A percentile compares a stretch with the other conserved stretches of the same genome.
Evolutionary conservation across 1,140 invertebrate genomes (phyloP).

Genomic region (Sipha flava): DNA sequence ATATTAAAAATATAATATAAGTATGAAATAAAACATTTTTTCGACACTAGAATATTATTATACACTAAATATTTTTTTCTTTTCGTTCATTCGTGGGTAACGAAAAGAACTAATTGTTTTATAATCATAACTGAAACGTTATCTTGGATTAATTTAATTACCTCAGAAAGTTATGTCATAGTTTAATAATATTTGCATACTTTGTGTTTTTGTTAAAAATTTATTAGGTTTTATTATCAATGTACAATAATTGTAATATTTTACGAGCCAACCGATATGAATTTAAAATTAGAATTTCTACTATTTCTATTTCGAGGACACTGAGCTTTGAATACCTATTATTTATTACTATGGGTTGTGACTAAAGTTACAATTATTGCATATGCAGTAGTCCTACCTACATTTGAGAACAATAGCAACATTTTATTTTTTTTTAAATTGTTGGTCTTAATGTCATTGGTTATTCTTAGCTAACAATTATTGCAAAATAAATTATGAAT

Average conservation of each 20-base stretch:
- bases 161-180: too few species aligned
- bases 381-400: background rate
- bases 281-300: background rate
- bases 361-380: background rate
- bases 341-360: background rate
- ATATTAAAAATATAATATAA: too few species aligned
- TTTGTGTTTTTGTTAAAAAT: background rate
- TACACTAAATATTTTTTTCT: too few species aligned
- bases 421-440: background rate
- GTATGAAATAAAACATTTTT: too few species aligned
- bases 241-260: background rate
- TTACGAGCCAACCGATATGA: background rate
- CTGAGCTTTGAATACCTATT: background rate
- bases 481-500: background rate
- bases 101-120: too few species aligned
- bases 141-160: too few species aligned
- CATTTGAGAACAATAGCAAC: background rate
- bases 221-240: background rate
- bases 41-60: too few species aligned
- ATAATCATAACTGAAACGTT: too few species aligned
- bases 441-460: background rate
- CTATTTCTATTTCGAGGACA: background rate
- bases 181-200: background rate
- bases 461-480: background rate
- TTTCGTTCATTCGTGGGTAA: too few species aligned